A percentile compares a stretch with the other conserved stretches of the same genome.
Conservation (phyloP, 2,797 vertebrate species). For the Florisuga fusca region DNA sequence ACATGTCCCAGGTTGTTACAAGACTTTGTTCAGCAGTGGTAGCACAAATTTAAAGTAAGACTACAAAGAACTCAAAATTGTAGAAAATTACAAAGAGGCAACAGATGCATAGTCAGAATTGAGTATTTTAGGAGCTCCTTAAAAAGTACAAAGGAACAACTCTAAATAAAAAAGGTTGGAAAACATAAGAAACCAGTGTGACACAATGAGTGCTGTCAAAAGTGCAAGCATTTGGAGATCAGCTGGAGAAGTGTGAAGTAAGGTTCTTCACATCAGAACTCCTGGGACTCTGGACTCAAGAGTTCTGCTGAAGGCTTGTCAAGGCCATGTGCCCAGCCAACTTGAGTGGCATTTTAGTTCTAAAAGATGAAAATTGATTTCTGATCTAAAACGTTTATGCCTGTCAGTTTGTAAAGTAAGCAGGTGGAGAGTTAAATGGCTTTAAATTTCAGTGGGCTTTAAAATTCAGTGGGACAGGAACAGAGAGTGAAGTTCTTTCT, state of each 20-base stretch:
- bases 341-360: not conserved
- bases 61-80: not conserved
- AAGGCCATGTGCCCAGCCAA: not conserved
- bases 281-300: not conserved
- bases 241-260: not conserved
- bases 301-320: not conserved
- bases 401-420: not conserved
- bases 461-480: not conserved
- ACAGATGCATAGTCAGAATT: not conserved
- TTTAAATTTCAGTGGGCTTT: not conserved
- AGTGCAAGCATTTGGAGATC: not conserved
- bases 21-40: not conserved
- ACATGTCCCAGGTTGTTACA: not conserved
- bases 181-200: not conserved
- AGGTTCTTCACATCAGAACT: not conserved
- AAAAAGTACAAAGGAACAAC: not conserved
- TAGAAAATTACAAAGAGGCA: not conserved
- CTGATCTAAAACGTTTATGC: not conserved
- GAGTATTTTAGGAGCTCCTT: not conserved
- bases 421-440: not conserved
- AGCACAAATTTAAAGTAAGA: not conserved
- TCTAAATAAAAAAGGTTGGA: not conserved
- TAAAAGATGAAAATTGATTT: not conserved
- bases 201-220: not conserved
- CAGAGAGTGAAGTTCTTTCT: conserved; percentile 4